Evolutionary conservation across 2,888 invertebrate genomes (phyloP), one percentile per base, ranked within the genome.

Genomic region (Quadroppia sp.): DNA sequence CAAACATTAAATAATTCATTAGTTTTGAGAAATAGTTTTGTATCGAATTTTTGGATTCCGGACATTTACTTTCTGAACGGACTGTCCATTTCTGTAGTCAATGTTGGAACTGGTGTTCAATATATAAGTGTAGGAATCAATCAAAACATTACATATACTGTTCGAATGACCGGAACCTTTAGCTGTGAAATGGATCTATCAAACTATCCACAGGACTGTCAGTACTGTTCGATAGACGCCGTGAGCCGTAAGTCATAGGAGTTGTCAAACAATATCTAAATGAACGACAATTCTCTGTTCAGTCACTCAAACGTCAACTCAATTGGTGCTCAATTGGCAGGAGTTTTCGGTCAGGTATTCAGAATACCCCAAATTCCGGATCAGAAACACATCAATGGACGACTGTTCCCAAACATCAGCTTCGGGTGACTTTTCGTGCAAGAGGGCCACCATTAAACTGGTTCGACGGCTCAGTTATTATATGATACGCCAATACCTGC

Each of bases 41-140:
- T 74, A 6, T n/a, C 48, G 2, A 70, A 71, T 48, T 61, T 75
- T n/a, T 75, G 75, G 75, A 42, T 71, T 20, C 75, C 75, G 15
- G 72, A 75, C 50, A 45, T 74, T 1, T 73, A 75, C 23, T 71
- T 75, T 45, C 48, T 67, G 15, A 75, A 75, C 61, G 73, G 50
- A 32, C 32, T 73, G 2, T 36, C 32, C 30, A 48, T 50, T n/a
- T 30, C 71, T 48, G 36, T 72, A 23, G 73, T 75, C 30, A 56
- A 75, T 42, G 20, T 53, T 23, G 42, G 70, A 0, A 64, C 64
- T 30, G n/a, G 32, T 11, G 36, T 53, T 2, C 74, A 75, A 40
- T 64, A 61, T 23, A 6, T 74, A 23, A 64, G 40, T 3, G 50
- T 75, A 28, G 45, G 56, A 2, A 7, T 23, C 3, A 17, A 72